phyloP scores from a whole-genome alignment of 1,140 invertebrate species.

The Micrasema minimum region DNA sequence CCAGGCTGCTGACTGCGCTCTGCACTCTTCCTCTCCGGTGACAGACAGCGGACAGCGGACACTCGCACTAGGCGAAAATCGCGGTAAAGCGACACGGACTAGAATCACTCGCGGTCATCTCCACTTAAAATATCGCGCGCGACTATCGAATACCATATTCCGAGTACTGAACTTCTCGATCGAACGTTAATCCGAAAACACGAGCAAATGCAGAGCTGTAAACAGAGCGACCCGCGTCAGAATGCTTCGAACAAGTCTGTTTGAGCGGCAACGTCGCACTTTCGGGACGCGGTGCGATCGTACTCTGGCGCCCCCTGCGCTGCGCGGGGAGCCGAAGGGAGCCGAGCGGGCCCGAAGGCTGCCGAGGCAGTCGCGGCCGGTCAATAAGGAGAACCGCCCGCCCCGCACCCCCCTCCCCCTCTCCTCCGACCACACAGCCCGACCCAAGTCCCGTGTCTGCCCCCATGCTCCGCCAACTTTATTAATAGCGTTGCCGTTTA shows the following conservation, averaged over 20 bases:
- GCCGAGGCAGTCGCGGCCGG: constrained; percentile 59
- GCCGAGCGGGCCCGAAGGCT: constrained; percentile 61
- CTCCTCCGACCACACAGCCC: constrained; percentile 6
- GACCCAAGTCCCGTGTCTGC: constrained; percentile 30
- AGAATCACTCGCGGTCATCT: constrained; percentile 44
- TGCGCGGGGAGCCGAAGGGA: constrained; percentile 56
- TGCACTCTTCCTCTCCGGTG: background rate
- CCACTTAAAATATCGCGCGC: constrained; percentile 30
- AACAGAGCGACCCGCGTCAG: constrained; percentile 29
- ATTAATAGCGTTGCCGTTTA: constrained; percentile 35
- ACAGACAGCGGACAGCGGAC: constrained; percentile 19
- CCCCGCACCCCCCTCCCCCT: constrained; percentile 31
- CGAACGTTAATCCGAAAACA: constrained; percentile 23
- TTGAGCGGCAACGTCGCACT: constrained; percentile 64
- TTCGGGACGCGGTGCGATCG: constrained; percentile 59
- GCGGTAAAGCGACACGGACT: constrained; percentile 16
- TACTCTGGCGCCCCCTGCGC: constrained; percentile 61
- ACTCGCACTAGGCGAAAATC: constrained; percentile 26
- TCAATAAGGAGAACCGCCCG: constrained; percentile 58
- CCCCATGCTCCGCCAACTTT: constrained; percentile 38
- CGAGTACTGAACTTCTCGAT: constrained; percentile 11
- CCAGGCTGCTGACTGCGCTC: constrained; percentile 28
- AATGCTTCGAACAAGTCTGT: constrained; percentile 20
- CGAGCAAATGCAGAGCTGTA: constrained; percentile 35
- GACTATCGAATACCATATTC: constrained; percentile 36